Evolutionary conservation across 2,888 invertebrate species (phyloP), one percentile per base, ranked within the genome.

Genomic region (Hypsopygia costalis): DNA sequence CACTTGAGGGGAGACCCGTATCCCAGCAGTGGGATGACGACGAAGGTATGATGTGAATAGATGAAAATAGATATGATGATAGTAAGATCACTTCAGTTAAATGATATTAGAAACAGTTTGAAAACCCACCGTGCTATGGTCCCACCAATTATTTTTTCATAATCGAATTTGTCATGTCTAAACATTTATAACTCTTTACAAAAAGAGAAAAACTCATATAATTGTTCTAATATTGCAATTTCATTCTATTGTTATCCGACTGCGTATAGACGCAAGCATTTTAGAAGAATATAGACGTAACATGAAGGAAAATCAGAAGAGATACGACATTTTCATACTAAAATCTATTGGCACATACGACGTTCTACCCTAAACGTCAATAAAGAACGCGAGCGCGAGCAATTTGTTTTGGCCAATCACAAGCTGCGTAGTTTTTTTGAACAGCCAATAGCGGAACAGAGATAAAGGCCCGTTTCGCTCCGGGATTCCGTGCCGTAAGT

Each of bases 351-450:
- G 62, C 73, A 53, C 62, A 65, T 81, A 76, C 45, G 75, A 52
- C 75, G 49, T 78, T 83, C 75, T 48, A 47, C 71, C 74, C 80
- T 73, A 72, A 61, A 63, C 40, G 39, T 50, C 58, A 62, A 74
- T 78, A 80, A 81, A 82, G 73, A 78, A 77, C 74, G 63, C 67
- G n/a, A 64, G 79, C 86, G 81, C 79, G 71, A 74, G 81, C 89
- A 89, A 89, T 90, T 90, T 90, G 83, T 82, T 82, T 81, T 70
- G 67, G 69, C 90, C 90, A 91, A 91, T 91, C 81, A 76, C 78
- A 71, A 61, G 76, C 73, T 68, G 68, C 69, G 69, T 71, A 65
- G 62, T 80, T 81, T 85, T 86, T 85, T 85, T 71, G 61, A 78
- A 78, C 82, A 76, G 56, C 90, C 89, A 90, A 90, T 90, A 67